A percentile compares a stretch with the other conserved stretches of the same genome.
These are phyloP conservation scores for Ciconia maguari DNA, from an alignment of 2,113 vertebrate genomes.

Conservation along the genomic window DNA sequence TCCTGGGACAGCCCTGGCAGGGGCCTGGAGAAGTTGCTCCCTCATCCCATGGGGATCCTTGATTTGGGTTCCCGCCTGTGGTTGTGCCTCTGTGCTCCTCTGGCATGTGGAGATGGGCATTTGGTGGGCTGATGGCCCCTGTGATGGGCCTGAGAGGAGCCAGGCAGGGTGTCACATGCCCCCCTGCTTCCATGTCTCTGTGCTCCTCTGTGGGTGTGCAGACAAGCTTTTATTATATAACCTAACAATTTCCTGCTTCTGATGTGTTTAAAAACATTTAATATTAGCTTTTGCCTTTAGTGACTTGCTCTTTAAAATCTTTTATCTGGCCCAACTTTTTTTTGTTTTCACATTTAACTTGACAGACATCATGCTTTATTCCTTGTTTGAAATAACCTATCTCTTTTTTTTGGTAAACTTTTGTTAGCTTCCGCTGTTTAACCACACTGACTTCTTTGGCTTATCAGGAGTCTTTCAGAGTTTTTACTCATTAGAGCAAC, in stretches of 20 bases:
- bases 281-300: background rate
- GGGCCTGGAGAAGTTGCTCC: background rate
- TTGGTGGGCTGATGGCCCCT: background rate
- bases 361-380: background rate
- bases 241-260: background rate
- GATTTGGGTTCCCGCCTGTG: background rate
- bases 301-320: background rate
- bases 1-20: background rate
- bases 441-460: background rate
- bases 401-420: background rate
- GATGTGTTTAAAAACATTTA: background rate
- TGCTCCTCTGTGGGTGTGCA: background rate
- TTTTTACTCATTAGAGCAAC: background rate
- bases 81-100: background rate
- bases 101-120: background rate
- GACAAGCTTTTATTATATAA: background rate
- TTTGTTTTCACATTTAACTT: background rate
- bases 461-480: background rate
- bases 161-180: background rate
- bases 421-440: background rate
- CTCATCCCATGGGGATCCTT: background rate
- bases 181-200: fast-evolving
- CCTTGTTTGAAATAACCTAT: background rate
- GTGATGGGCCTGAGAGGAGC: background rate
- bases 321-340: background rate